Conservation (phyloP, 2,797 vertebrate species). For the Cryptoblepharus egeriae region DNA sequence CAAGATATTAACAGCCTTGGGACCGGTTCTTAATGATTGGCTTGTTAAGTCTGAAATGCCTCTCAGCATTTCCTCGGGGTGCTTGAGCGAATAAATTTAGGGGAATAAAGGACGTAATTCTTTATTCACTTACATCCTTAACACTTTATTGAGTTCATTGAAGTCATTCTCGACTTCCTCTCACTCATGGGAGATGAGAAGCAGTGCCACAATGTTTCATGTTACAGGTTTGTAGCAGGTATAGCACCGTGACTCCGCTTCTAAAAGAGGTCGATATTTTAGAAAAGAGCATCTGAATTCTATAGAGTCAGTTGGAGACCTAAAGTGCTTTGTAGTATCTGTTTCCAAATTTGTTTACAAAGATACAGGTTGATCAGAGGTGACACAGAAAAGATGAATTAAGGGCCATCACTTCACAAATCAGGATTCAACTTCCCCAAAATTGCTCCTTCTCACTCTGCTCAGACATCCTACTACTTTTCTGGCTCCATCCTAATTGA, state of each 20-base stretch:
- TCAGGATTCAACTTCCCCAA: neutral
- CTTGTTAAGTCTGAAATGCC: slow-evolving; percentile 52
- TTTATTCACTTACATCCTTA: slow-evolving; percentile 29
- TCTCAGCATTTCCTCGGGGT: slow-evolving; percentile 45
- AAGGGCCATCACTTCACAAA: neutral
- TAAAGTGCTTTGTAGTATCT: neutral
- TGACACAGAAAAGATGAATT: too few relatives aligned
- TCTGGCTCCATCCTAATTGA: too few relatives aligned
- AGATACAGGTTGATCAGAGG: neutral
- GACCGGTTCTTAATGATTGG: slow-evolving; percentile 48
- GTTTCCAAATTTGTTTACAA: neutral
- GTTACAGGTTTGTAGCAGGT: neutral
- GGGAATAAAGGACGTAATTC: slow-evolving; percentile 38
- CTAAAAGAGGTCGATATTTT: neutral
- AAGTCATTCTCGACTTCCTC: slow-evolving; percentile 11
- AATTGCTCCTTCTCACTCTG: neutral
- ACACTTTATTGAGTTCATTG: slow-evolving; percentile 22
- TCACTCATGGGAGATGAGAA: neutral
- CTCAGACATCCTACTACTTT: too few relatives aligned
- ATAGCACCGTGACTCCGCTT: neutral
- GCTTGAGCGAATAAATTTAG: slow-evolving; percentile 48
- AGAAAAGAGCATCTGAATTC: neutral
- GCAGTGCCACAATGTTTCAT: neutral
- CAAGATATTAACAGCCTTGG: slow-evolving; percentile 30
- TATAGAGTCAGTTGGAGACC: neutral